Base-by-base conservation (phyloP, 1,140 invertebrate species). In the Heliconius himera region DNA sequence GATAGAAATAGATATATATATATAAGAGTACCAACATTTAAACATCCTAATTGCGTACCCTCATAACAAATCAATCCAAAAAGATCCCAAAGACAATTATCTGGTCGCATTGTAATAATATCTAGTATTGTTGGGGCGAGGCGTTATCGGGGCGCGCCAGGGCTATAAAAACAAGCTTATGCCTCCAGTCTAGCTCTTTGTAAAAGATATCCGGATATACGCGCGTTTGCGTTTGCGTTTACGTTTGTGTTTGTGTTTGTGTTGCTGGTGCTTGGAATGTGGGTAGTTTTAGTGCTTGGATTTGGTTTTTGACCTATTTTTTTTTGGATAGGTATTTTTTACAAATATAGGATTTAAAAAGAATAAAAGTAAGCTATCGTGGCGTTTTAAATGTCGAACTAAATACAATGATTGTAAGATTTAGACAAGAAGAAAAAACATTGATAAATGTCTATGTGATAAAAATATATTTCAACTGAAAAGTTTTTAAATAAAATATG, bases 131-230 rank as follows among this genome's bases (percentile, higher is more conserved):
- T 91, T 89, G 86, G 86, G 88, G 87, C 82, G 85, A 76, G 73
- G 83, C 89, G 90, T 90, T 95, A 95, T 95, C 94, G 85, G 87
- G 82, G 78, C 81, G 84, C 85, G 88, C 82, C 94, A 95, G 94
- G 85, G 90, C 93, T 90, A 95, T 95, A 95, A 95, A 95, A 95
- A 93, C 89, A 89, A 93, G 93, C 92, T 95, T 94, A 95, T 94
- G 91, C 82, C 88, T 86, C 86, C 86, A 87, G 87, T 91, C 83
- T 84, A 86, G 85, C 85, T 83, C 82, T 86, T 85, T 85, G 84
- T 85, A 80, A 82, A 77, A 82, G 79, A 83, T 85, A 83, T 79
- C 75, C 79, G 75, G 71, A 77, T 56, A 77, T 73, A 76, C 78
- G 49, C 74, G 73, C 54, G 60, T 49, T 76, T 76, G 60, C 56